Evolutionary conservation across 53 echinoderm and acorn worm genomes (phyloP), one percentile per base, ranked within the genome.

Genomic region (Mesocentrotus franciscanus): DNA sequence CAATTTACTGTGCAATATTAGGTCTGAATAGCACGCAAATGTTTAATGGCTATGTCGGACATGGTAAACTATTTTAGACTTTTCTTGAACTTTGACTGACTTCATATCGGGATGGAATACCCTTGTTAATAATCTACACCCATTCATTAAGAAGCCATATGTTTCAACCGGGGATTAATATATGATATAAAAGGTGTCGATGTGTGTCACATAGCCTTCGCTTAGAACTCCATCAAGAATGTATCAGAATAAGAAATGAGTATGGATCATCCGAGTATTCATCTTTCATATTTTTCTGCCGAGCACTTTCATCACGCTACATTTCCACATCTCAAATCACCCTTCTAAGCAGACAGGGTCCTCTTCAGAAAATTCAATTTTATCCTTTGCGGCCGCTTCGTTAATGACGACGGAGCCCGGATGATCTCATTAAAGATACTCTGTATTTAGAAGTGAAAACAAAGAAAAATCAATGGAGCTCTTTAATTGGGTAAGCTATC

Each of bases 341-440:
- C 91, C 91, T 62, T 68, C 27, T 17, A 26, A 39, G 68, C 56
- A 22, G 91, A 62, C 36, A 36, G 56, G 62, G 35, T 22, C 91
- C 68, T 68, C 68, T 22, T 68, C 90, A 22, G 14, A 61, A 91
- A 91, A 91, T 91, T 91, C 91, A 91, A 91, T 91, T 91, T 91
- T 68, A 64, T 91, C 91, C 91, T 18, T 91, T 39, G 35, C 68
- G 35, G 18, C 68, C 64, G 22, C 68, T 36, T 62, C 91, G 35
- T 62, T 64, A 91, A 91, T 91, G 91, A 91, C 62, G 68, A 91
- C 27, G 62, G 91, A 91, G 68, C 66, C 91, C 10, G 68, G 62
- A 91, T 91, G 62, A 91, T 91, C 91, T 91, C 64, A 91, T 91
- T 91, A 91, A 91, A 91, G 91, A 59, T 91, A 68, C 91, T 39